phyloP scores from a whole-genome alignment of 1,140 invertebrate species.

The Lithobius niger region DNA sequence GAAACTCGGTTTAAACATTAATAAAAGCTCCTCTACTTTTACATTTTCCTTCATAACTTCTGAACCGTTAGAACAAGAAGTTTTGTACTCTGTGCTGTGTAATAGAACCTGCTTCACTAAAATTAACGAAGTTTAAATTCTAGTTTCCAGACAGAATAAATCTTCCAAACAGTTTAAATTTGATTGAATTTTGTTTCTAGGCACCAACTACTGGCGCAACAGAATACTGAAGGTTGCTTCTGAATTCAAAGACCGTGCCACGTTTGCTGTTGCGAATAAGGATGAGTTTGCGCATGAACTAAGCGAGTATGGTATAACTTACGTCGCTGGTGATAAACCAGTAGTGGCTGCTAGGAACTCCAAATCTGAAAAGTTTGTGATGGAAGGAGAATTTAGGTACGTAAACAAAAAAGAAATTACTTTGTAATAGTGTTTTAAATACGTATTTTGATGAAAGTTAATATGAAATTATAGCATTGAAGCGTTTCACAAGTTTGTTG shows the following conservation, averaged over 20 bases:
- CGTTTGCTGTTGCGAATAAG: constrained; percentile 80
- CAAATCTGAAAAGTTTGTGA: constrained; percentile 76
- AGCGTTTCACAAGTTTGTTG: constrained; percentile 72
- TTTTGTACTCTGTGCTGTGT: too few species aligned
- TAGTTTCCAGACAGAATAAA: too few species aligned
- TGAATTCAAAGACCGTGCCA: constrained; percentile 57
- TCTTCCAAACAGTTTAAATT: too few species aligned
- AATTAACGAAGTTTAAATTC: too few species aligned
- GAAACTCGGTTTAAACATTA: too few species aligned
- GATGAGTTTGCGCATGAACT: constrained; percentile 87
- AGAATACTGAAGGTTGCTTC: constrained; percentile 89
- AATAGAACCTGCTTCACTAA: too few species aligned
- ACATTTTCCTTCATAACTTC: too few species aligned
- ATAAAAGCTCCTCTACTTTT: too few species aligned
- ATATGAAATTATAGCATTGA: constrained; percentile 51
- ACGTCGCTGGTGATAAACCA: constrained; percentile 76
- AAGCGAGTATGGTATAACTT: constrained; percentile 85
- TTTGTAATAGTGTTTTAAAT: background rate
- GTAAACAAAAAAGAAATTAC: constrained; percentile 15
- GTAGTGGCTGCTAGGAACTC: constrained; percentile 65
- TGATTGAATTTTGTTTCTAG: constrained; percentile 33
- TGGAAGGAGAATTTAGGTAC: constrained; percentile 80
- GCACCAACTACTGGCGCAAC: constrained; percentile 99
- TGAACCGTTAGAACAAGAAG: too few species aligned
- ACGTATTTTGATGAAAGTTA: constrained; percentile 5